Percentiles rank a stretch among this genome's conserved stretches.
These are phyloP conservation scores for Orestias chungarensis DNA, from an alignment of 2,797 vertebrate species.

Conservation along the genomic window DNA sequence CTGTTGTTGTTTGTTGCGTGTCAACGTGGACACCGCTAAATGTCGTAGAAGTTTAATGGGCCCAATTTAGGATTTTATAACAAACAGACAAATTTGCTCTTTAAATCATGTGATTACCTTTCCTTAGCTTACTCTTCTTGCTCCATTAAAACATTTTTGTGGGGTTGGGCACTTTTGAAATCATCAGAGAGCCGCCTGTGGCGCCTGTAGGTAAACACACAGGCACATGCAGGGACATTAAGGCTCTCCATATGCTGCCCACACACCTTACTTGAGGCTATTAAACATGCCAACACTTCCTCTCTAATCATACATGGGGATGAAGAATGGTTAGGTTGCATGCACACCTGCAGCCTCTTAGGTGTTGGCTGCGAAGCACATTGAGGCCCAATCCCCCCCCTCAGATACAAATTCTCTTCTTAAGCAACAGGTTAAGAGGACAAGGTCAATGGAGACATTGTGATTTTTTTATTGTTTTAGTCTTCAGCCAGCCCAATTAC, in stretches of 20 bases:
- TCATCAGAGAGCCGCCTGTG: background rate
- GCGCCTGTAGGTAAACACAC: background rate
- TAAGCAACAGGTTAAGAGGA: slow-evolving; percentile 57
- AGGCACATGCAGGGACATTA: background rate
- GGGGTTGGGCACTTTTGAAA: background rate
- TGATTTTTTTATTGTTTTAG: slow-evolving; percentile 16
- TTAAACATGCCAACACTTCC: slow-evolving; percentile 58
- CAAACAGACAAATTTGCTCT: background rate
- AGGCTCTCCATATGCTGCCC: slow-evolving; percentile 13
- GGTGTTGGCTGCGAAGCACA: slow-evolving; percentile 42
- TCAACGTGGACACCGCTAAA: slow-evolving; percentile 5
- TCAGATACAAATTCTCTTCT: slow-evolving; percentile 33
- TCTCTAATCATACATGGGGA: slow-evolving; percentile 45
- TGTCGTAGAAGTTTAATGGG: background rate
- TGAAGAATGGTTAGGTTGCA: slow-evolving; percentile 41
- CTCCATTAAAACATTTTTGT: background rate
- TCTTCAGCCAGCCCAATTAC: slow-evolving; percentile 40
- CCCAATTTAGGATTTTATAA: background rate
- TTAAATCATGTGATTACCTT: background rate
- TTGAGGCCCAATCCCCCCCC: slow-evolving; percentile 40
- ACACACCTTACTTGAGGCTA: slow-evolving; percentile 42
- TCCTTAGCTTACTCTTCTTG: slow-evolving; percentile 3
- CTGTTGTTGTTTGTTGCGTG: slow-evolving; percentile 6
- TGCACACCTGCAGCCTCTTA: slow-evolving; percentile 41
- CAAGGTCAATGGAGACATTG: slow-evolving; percentile 59